Evolutionary conservation across 2,888 invertebrate species (phyloP).

Genomic region (Lapara coniferarum): DNA sequence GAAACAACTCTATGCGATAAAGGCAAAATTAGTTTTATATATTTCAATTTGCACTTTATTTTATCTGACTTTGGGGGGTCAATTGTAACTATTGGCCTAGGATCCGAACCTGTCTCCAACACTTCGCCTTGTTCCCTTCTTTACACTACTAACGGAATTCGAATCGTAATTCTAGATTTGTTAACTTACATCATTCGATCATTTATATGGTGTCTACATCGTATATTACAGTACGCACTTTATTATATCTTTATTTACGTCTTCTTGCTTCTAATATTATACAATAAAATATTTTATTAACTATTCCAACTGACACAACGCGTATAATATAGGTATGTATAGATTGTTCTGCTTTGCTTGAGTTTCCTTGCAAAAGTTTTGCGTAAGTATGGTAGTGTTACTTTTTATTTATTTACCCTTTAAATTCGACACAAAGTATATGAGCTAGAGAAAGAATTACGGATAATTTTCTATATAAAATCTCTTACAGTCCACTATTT

Average conservation of each 20-base stretch:
- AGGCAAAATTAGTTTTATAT: too few species aligned
- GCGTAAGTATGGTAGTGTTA: too few species aligned
- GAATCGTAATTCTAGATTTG: slow-evolving; percentile 8
- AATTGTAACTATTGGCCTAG: too few species aligned
- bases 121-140: slow-evolving; percentile 23
- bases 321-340: background rate
- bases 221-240: slow-evolving; percentile 7
- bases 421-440: too few species aligned
- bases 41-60: too few species aligned
- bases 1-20: too few species aligned
- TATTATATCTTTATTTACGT: background rate
- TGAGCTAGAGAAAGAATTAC: too few species aligned
- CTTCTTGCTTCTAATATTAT: background rate
- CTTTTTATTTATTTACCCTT: too few species aligned
- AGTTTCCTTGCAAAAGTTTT: too few species aligned
- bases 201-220: background rate
- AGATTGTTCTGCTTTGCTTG: background rate
- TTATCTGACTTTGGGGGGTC: too few species aligned
- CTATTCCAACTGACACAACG: background rate
- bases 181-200: slow-evolving; percentile 2
- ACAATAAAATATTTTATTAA: background rate
- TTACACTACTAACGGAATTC: slow-evolving; percentile 40
- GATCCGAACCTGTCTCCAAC: slow-evolving; percentile 47
- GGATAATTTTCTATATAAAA: background rate
- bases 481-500: background rate